These are phyloP conservation scores for Petrolisthes cinctipes DNA, from an alignment of 2,888 invertebrate species.

Conservation along the genomic window DNA sequence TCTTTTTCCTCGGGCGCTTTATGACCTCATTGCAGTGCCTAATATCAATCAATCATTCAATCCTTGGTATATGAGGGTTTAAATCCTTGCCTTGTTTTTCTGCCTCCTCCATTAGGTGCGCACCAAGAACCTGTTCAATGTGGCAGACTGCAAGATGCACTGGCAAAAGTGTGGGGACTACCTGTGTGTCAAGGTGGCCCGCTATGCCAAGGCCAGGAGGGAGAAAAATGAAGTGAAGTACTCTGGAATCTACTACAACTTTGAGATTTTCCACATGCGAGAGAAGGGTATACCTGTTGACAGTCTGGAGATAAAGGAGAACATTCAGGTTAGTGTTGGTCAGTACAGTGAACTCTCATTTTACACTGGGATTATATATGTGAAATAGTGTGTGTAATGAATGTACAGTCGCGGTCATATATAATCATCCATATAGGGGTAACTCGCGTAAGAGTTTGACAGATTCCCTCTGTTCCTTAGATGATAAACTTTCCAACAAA, in stretches of 20 bases:
- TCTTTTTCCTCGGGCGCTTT: not conserved
- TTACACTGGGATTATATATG: too few species aligned
- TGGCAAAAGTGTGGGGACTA: slow-evolving; percentile 99
- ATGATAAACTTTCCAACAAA: too few species aligned
- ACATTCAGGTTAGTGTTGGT: slow-evolving; percentile 55
- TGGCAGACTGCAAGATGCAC: slow-evolving; percentile 97
- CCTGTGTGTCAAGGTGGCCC: slow-evolving; percentile 94
- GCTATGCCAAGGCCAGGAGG: slow-evolving; percentile 86
- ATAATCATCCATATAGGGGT: too few species aligned
- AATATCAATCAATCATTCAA: not conserved
- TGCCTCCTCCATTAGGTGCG: slow-evolving; percentile 73
- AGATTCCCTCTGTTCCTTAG: too few species aligned
- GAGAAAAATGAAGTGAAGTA: slow-evolving; percentile 95
- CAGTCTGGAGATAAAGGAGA: slow-evolving; percentile 89
- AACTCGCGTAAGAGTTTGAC: too few species aligned
- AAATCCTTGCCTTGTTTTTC: not conserved
- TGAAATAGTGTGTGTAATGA: too few species aligned
- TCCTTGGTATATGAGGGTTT: not conserved
- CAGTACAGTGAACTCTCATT: too few species aligned
- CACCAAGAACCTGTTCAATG: slow-evolving; percentile 96
- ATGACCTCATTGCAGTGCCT: not conserved
- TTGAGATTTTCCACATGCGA: slow-evolving; percentile 98
- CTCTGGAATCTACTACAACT: slow-evolving; percentile 95
- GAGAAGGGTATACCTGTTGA: slow-evolving; percentile 98
- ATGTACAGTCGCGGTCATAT: too few species aligned